These are phyloP conservation scores for Leucoptera coffeella DNA, from an alignment of 2,888 invertebrate species.

Conservation along the genomic window DNA sequence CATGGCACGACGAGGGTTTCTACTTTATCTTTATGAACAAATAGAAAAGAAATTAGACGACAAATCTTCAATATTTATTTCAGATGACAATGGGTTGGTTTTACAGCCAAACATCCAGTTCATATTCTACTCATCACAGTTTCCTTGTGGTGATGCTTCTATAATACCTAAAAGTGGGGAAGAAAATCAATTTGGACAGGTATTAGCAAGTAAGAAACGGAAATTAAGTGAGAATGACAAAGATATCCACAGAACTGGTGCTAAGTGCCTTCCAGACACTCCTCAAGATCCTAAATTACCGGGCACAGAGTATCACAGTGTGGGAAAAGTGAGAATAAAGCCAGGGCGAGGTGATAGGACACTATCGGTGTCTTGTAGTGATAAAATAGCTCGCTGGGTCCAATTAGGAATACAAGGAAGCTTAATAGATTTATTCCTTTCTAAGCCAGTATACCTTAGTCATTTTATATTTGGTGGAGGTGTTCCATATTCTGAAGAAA, in stretches of 20 bases:
- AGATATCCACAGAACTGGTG: slow-evolving; percentile 75
- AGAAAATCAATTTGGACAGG: slow-evolving; percentile 18
- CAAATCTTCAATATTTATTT: slow-evolving; percentile 20
- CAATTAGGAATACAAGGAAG: slow-evolving; percentile 81
- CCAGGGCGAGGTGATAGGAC: slow-evolving; percentile 89
- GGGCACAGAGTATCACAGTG: slow-evolving; percentile 59
- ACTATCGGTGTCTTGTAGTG: slow-evolving; percentile 87
- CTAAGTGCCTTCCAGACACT: slow-evolving; percentile 63
- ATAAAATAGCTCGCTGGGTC: slow-evolving; percentile 89
- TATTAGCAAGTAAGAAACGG: slow-evolving; percentile 16
- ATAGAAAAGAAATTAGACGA: slow-evolving; percentile 27
- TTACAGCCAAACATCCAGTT: slow-evolving; percentile 59
- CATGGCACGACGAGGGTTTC: slow-evolving; percentile 73
- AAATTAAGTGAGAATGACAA: slow-evolving; percentile 11
- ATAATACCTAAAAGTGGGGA: slow-evolving; percentile 60
- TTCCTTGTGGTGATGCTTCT: slow-evolving; percentile 92
- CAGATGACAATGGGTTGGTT: slow-evolving; percentile 22
- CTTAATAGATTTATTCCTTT: slow-evolving; percentile 62
- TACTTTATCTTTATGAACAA: slow-evolving; percentile 68
- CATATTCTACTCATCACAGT: slow-evolving; percentile 80
- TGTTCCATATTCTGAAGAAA: slow-evolving; percentile 55
- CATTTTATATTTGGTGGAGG: slow-evolving; percentile 66
- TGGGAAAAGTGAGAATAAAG: slow-evolving; percentile 75
- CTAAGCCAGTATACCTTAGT: slow-evolving; percentile 61
- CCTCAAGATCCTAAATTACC: slow-evolving; percentile 52